Conservation (phyloP, 1,140 invertebrate genomes). For the Pseudoatta argentina region DNA sequence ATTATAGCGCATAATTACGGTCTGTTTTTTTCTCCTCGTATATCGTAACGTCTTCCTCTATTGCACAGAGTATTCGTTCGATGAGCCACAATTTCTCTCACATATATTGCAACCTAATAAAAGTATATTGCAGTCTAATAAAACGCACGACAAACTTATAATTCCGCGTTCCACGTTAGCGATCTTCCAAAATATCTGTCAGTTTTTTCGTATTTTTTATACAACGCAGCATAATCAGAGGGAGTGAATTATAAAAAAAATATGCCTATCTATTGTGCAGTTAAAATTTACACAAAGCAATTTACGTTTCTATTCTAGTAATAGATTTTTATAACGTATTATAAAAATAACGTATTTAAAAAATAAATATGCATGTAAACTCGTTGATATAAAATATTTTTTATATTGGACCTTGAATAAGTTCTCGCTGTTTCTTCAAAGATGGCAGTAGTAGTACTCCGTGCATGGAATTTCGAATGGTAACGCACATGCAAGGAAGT, state of each 20-base stretch:
- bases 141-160: constrained; percentile 28
- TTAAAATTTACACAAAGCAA: neutral
- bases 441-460: too few species aligned
- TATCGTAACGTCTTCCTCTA: constrained; percentile 36
- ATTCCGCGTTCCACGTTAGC: constrained; percentile 17
- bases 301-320: neutral
- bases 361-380: neutral
- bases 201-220: constrained; percentile 16
- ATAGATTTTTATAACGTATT: neutral
- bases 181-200: constrained; percentile 36
- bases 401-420: too few species aligned
- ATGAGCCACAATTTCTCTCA: constrained; percentile 8
- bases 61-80: constrained; percentile 24
- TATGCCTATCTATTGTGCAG: neutral
- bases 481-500: too few species aligned
- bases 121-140: neutral
- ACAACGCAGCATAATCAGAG: neutral
- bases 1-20: constrained; percentile 42
- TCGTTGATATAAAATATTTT: neutral
- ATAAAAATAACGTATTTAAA: neutral
- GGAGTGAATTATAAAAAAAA: constrained; percentile 12
- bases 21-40: constrained; percentile 31
- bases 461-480: too few species aligned
- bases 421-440: too few species aligned
- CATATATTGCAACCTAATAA: constrained; percentile 38